These are phyloP conservation scores for Apamea sordens DNA, from an alignment of 2,888 invertebrate species.

Conservation along the genomic window DNA sequence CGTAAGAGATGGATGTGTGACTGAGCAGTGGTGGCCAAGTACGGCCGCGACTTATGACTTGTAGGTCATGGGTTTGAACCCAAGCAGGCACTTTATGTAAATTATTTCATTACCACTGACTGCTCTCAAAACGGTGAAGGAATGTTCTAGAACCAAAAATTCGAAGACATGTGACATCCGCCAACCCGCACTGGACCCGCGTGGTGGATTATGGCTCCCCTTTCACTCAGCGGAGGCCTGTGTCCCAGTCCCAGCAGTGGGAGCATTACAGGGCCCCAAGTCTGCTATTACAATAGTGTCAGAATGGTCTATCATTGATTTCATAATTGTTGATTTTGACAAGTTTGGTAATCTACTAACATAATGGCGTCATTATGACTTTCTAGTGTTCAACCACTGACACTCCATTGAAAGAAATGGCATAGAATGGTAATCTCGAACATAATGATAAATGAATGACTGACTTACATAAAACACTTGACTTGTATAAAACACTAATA, in stretches of 20 bases:
- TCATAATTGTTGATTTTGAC: too few species aligned
- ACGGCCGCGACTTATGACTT: not conserved
- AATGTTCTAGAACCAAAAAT: not conserved
- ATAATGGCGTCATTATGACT: too few species aligned
- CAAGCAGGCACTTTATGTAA: not conserved
- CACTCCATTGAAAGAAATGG: too few species aligned
- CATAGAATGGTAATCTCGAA: too few species aligned
- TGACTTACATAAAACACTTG: too few species aligned
- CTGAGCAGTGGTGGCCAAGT: not conserved
- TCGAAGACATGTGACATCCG: too few species aligned
- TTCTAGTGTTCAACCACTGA: too few species aligned
- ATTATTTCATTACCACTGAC: not conserved
- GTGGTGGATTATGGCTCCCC: not conserved
- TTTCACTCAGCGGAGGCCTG: not conserved
- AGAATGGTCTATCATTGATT: too few species aligned
- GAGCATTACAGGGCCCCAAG: not conserved
- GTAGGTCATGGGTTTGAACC: not conserved
- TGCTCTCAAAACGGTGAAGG: not conserved
- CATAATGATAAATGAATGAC: too few species aligned
- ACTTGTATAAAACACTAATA: too few species aligned
- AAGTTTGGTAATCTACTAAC: too few species aligned
- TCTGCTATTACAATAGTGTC: too few species aligned
- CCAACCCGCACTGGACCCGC: not conserved
- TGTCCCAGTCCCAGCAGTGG: not conserved
- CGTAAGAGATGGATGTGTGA: not conserved